A percentile compares a stretch with the other conserved stretches of the same genome.
Conservation (phyloP, 2,888 invertebrate species). For the Pyrochroa serraticornis region DNA sequence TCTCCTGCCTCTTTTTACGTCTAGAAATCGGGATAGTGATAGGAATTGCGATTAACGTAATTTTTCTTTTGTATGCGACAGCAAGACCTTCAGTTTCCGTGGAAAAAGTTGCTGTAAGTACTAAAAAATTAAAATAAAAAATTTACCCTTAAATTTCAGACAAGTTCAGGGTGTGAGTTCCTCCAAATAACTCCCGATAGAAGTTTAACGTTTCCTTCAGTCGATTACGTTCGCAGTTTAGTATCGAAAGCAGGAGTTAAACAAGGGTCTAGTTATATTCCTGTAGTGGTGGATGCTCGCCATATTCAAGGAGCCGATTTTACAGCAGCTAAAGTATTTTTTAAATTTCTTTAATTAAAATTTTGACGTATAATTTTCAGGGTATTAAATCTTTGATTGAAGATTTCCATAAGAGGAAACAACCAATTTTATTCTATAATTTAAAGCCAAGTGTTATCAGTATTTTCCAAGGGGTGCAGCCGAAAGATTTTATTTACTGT, state of each 20-base stretch:
- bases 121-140: neutral
- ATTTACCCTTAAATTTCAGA: conserved; percentile 51
- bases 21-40: conserved; percentile 72
- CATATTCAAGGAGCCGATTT: conserved; percentile 71
- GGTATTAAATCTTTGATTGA: conserved; percentile 67
- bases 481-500: conserved; percentile 63
- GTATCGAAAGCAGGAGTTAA: conserved; percentile 74
- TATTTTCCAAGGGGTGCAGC: conserved; percentile 65
- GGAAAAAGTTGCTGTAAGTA: conserved; percentile 62
- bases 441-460: conserved; percentile 64
- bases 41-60: conserved; percentile 67
- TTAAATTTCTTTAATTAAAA: neutral
- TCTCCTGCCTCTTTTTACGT: conserved; percentile 68
- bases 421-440: conserved; percentile 64
- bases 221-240: conserved; percentile 68
- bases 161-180: conserved; percentile 62
- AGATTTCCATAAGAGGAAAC: conserved; percentile 64
- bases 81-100: conserved; percentile 68
- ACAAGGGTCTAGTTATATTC: conserved; percentile 63
- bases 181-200: conserved; percentile 67
- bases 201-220: conserved; percentile 69
- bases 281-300: conserved; percentile 67
- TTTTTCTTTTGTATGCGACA: conserved; percentile 67
- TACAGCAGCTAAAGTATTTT: conserved; percentile 66
- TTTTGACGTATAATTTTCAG: conserved; percentile 57